These are phyloP conservation scores for Gallinago jamesoni DNA, from an alignment of 2,113 vertebrate genomes.

Conservation along the genomic window DNA sequence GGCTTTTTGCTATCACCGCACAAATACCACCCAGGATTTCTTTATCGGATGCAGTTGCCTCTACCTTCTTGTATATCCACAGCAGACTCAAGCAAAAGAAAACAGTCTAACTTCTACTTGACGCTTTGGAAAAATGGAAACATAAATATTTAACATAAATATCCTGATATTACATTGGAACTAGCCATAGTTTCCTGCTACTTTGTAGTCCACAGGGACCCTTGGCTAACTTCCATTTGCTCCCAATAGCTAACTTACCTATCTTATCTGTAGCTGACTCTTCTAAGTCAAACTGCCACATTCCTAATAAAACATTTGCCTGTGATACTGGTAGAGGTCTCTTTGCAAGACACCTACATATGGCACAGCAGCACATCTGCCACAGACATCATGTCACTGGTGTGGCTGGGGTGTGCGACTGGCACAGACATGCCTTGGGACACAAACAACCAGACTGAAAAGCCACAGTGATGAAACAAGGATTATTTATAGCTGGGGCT, in stretches of 20 bases:
- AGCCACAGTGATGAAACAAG: neutral
- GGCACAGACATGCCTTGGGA: neutral
- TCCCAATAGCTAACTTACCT: neutral
- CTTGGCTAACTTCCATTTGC: neutral
- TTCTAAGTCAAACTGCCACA: neutral
- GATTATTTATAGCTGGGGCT: neutral
- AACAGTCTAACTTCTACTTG: neutral
- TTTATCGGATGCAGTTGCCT: neutral
- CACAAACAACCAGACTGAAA: neutral
- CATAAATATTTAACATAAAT: neutral
- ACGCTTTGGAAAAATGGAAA: neutral
- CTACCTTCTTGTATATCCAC: neutral
- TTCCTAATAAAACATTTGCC: neutral
- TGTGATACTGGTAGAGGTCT: neutral
- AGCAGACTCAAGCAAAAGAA: neutral
- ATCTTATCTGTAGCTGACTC: neutral
- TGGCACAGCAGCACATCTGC: neutral
- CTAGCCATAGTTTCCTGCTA: neutral
- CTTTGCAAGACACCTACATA: neutral
- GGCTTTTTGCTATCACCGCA: neutral
- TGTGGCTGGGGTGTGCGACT: no score
- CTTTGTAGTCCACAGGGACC: neutral
- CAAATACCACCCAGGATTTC: neutral
- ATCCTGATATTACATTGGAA: neutral
- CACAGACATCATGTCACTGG: accelerated